Evolutionary conservation across 1,140 invertebrate species (phyloP).

Genomic region (Tribolium castaneum): DNA sequence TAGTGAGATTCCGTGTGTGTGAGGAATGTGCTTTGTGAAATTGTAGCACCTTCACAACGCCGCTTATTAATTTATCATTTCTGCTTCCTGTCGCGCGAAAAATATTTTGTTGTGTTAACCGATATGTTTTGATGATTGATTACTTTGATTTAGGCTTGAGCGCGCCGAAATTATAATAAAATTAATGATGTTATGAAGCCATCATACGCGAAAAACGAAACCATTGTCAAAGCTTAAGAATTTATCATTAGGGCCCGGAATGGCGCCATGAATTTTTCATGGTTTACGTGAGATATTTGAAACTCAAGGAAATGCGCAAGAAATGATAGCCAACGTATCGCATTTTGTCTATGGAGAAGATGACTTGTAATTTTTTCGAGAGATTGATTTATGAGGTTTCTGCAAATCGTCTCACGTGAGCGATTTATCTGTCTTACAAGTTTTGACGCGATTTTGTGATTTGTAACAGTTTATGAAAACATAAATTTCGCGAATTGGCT

Average conservation of each 20-base stretch:
- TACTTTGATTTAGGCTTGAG: slow-evolving; percentile 12
- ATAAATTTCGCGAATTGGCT: neutral
- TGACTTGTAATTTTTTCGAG: slow-evolving; percentile 22
- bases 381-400: slow-evolving; percentile 24
- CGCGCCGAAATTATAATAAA: slow-evolving; percentile 19
- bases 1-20: neutral
- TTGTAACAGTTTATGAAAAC: neutral
- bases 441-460: neutral
- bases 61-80: slow-evolving; percentile 15
- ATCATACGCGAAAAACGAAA: slow-evolving; percentile 1
- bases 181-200: slow-evolving; percentile 20
- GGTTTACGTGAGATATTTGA: slow-evolving; percentile 22
- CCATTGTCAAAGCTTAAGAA: slow-evolving; percentile 18
- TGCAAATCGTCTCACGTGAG: slow-evolving; percentile 15
- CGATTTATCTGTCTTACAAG: neutral
- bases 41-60: neutral
- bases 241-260: slow-evolving; percentile 6
- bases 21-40: neutral
- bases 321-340: slow-evolving; percentile 22
- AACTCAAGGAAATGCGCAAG: slow-evolving; percentile 21
- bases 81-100: neutral
- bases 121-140: slow-evolving; percentile 29
- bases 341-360: slow-evolving; percentile 30
- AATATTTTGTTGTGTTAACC: slow-evolving; percentile 25
- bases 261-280: slow-evolving; percentile 19